Percentiles rank a stretch among this genome's conserved stretches.
These are phyloP conservation scores for Phyllotis vaccarum DNA, from an alignment of 2,797 vertebrate species.

Conservation along the genomic window DNA sequence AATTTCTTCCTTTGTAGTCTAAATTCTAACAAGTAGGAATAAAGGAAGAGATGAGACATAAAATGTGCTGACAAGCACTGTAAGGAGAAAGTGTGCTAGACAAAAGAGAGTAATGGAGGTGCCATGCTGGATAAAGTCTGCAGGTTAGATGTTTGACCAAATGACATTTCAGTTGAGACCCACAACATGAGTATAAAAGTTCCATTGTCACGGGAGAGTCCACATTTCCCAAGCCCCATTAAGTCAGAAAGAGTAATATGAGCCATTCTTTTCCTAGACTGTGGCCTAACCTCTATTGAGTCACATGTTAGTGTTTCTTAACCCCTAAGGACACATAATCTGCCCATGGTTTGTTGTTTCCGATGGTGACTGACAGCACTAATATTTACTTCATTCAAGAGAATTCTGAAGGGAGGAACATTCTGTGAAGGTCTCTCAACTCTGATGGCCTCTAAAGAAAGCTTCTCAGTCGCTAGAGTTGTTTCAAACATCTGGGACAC, in stretches of 20 bases:
- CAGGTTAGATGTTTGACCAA: not conserved
- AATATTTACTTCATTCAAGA: slow-evolving; percentile 72
- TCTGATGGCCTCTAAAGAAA: slow-evolving; percentile 39
- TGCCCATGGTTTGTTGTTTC: slow-evolving; percentile 38
- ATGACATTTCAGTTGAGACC: slow-evolving; percentile 22
- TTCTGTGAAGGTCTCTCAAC: slow-evolving; percentile 60
- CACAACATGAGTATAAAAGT: not conserved
- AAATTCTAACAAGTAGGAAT: not conserved
- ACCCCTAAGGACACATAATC: slow-evolving; percentile 37
- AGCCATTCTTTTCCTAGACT: not conserved
- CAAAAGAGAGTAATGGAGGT: not conserved
- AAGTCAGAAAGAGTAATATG: slow-evolving; percentile 48
- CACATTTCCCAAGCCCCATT: not conserved
- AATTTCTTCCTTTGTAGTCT: not conserved
- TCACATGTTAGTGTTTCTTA: not conserved
- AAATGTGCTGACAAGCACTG: not conserved
- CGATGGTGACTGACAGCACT: slow-evolving; percentile 34
- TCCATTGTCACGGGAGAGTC: not conserved
- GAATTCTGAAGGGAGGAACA: slow-evolving; percentile 65
- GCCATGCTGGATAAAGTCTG: not conserved
- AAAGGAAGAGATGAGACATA: not conserved
- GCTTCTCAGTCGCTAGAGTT: slow-evolving; percentile 27
- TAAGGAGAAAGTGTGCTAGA: not conserved
- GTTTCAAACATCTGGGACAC: slow-evolving; percentile 47
- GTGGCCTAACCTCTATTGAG: not conserved